Base-by-base conservation (phyloP, 2,888 invertebrate species). In the Melipona beecheii region DNA sequence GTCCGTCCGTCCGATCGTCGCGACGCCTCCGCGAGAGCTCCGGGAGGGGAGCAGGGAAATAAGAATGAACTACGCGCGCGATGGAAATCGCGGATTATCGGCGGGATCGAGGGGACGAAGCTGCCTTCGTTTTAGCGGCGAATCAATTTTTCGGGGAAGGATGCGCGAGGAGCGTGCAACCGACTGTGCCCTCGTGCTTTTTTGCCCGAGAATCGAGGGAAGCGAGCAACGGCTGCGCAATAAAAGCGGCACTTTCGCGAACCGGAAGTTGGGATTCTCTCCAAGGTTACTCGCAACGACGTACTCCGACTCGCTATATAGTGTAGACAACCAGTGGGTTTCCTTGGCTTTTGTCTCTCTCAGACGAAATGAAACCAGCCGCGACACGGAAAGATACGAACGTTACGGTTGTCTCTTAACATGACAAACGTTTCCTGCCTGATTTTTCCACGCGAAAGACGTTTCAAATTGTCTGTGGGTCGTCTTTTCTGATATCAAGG, bases 1-100 rank as follows among this genome's bases (percentile, higher is more conserved):
- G 82, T 80, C 72, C 76, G 78, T 64, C 70, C 84, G 84, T 70
- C 64, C 81, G 78, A 88, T 84, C 84, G 83, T 86, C 84, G 84
- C 80, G 88, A 86, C 88, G 87, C 88, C 68, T 75, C 70, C 19
- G 4, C 75, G 21, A 36, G 52, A 27, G 43, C 49, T 66, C n/a
- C n/a, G 56, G 52, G 77, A 69, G 78, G 68, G 64, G 75, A 52
- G 64, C 27, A 31, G 64, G 56, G 64, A 71, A 19, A 52, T 81
- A 80, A 82, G 82, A 82, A 82, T 81, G 80, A 79, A 73, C 78
- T 66, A 77, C 69, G 54, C 76, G 64, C 50, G 71, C n/a, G n/a
- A 71, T 21, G 24, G 71, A 56, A n/a, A 75, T 75, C 88, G 64
- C 62, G 78, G 62, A 88, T 83, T 78, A 75, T 19, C 13, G 31